Evolutionary conservation across 2,113 vertebrate genomes (phyloP).

Genomic region (Labeo catla): DNA sequence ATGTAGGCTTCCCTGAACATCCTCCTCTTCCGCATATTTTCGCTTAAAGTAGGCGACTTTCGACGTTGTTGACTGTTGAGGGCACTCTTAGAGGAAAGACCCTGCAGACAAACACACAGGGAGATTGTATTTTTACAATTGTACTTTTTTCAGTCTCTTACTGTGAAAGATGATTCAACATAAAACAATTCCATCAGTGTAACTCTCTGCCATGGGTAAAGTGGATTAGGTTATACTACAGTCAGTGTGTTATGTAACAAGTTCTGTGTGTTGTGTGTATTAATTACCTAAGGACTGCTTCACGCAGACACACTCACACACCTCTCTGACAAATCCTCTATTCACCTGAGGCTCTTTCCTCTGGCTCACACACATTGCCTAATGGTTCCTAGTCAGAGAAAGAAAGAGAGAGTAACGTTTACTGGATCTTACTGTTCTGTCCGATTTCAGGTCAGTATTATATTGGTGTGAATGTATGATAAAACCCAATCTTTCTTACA

Average conservation of each 20-base stretch:
- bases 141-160: not conserved
- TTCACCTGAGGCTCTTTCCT: conserved; percentile 58
- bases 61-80: conserved; percentile 92
- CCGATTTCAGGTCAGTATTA: not conserved
- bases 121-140: not conserved
- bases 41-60: conserved; percentile 99
- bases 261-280: conserved; percentile 15
- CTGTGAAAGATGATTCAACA: not conserved
- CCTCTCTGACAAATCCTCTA: conserved; percentile 53
- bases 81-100: conserved; percentile 63
- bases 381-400: conserved; percentile 52
- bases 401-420: not conserved
- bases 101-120: conserved; percentile 43
- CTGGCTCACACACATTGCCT: conserved; percentile 63
- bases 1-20: conserved; percentile 91
- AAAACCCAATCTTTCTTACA: not conserved
- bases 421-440: not conserved
- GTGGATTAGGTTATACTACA: conserved; percentile 8
- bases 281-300: conserved; percentile 62
- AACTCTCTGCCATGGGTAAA: not conserved
- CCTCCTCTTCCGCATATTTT: conserved; percentile 99
- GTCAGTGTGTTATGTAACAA: conserved; percentile 32
- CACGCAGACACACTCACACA: conserved; percentile 38
- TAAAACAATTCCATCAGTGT: not conserved
- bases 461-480: not conserved